Percentiles rank a stretch among this genome's conserved stretches.
Evolutionary conservation across 2,888 invertebrate species (phyloP).

Genomic region (Ophioninae sp.): DNA sequence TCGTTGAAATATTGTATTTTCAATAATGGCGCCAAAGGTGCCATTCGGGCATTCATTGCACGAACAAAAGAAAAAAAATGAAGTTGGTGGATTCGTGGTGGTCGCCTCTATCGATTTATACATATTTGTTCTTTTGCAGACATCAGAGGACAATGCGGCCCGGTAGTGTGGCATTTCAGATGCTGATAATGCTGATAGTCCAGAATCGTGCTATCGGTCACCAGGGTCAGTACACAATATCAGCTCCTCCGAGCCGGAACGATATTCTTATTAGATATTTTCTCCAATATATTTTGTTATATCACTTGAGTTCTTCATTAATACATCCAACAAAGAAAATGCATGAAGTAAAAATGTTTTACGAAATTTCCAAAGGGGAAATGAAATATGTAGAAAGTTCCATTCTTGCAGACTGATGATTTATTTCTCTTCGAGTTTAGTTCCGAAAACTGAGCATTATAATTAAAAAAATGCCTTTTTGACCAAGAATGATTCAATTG

Average conservation of each 20-base stretch:
- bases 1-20: no score
- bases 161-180: slow-evolving; percentile 9
- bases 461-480: neutral
- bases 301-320: no score
- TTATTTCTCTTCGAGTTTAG: neutral
- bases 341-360: no score
- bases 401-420: neutral
- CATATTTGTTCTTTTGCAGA: slow-evolving; percentile 23
- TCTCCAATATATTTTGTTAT: neutral
- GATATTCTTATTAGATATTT: neutral
- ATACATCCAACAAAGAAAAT: no score
- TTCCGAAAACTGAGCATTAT: neutral
- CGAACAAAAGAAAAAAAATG: neutral
- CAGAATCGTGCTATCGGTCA: slow-evolving; percentile 22
- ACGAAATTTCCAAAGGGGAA: neutral
- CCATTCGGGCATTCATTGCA: no score
- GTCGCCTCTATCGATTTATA: neutral
- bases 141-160: slow-evolving; percentile 22
- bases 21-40: no score
- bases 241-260: neutral
- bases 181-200: slow-evolving; percentile 21
- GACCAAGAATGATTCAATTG: neutral
- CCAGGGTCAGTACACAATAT: slow-evolving; percentile 27
- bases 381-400: neutral
- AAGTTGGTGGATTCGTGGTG: neutral